Evolutionary conservation across 2,797 vertebrate species (phyloP).

Genomic region (Chloroceryle amazona): DNA sequence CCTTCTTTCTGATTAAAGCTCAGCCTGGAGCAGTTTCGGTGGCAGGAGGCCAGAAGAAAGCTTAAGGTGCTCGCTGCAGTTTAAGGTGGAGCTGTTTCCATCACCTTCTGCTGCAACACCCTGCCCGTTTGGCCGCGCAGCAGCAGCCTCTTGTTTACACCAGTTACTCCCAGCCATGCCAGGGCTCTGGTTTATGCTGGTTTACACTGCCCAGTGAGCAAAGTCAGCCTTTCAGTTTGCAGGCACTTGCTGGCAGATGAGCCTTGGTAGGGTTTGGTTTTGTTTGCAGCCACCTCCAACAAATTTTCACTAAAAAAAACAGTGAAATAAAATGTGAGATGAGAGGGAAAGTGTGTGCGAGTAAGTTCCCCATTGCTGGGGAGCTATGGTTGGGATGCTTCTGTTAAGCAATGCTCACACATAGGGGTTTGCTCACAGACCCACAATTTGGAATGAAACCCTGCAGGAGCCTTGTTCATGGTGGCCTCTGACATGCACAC

Average conservation of each 20-base stretch:
- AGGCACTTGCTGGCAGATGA: fast-evolving
- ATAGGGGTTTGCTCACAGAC: fast-evolving
- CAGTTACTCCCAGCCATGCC: fast-evolving
- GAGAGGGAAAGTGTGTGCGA: background rate
- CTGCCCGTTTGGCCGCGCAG: background rate
- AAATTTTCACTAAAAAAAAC: background rate
- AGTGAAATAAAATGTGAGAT: fast-evolving
- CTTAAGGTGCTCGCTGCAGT: slow-evolving; percentile 77
- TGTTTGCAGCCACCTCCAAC: fast-evolving
- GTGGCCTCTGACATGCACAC: background rate
- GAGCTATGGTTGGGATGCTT: background rate
- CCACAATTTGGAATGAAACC: background rate
- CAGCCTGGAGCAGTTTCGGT: slow-evolving; percentile 73
- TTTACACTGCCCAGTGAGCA: fast-evolving
- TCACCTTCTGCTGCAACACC: background rate
- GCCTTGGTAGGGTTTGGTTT: background rate
- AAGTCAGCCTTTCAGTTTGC: fast-evolving
- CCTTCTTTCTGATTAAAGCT: slow-evolving; percentile 82
- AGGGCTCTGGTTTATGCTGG: background rate
- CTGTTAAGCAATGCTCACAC: fast-evolving
- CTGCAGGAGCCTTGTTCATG: background rate
- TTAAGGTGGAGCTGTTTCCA: slow-evolving; percentile 77
- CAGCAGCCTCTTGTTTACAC: background rate
- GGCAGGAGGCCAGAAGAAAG: slow-evolving; percentile 78
- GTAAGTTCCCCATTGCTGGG: background rate